Base-by-base conservation (phyloP, 2,113 vertebrate genomes). In the Xyrauchen texanus region DNA sequence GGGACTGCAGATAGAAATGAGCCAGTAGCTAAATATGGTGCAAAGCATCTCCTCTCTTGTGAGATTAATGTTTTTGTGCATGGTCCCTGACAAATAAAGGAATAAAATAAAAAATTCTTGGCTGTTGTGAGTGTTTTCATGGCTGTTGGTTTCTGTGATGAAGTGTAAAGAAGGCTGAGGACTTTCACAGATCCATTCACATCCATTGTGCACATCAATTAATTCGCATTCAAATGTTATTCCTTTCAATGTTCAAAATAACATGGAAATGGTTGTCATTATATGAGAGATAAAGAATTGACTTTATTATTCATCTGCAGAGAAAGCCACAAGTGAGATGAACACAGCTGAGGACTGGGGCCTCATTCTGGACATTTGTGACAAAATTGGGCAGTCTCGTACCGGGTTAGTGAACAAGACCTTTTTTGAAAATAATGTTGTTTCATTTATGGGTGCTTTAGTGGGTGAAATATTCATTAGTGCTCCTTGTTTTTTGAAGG, bases 241-340 rank as follows among this genome's bases (percentile, higher is more conserved):
- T 51, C 21, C 11, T 8, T 13, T 55, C 2, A 55, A 44, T 71
- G 21, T 60, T 9, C 53, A 6, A 60, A 47, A 60, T 72, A 9
- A 60, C 8, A 47, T 16, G 21, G 21, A 55, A 70, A 34, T 8
- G 4, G 13, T 15, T 57, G 53, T 45, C 52, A 45, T 8, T 53
- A 42, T n/a, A 21, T 16, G 8, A 13, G 55, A 47, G 16, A 53
- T 6, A 53, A 62, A 62, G 62, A 9, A 34, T 42, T 21, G 66
- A 16, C 34, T 3, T 44, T 6, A 61, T 1, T 83, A 82, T 64
- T 75, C 45, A 68, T 80, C 67, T 82, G 60, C 90, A 99, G 98
- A 99, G 91, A 99, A 99, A 95, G 97, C 98, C 82, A 99, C 98
- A 86, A 99, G 98, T 94, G 98, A 99, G 92, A 96, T 99, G 95